Evolutionary conservation across 2,797 vertebrate species (phyloP).

Genomic region (Sebastes minor): DNA sequence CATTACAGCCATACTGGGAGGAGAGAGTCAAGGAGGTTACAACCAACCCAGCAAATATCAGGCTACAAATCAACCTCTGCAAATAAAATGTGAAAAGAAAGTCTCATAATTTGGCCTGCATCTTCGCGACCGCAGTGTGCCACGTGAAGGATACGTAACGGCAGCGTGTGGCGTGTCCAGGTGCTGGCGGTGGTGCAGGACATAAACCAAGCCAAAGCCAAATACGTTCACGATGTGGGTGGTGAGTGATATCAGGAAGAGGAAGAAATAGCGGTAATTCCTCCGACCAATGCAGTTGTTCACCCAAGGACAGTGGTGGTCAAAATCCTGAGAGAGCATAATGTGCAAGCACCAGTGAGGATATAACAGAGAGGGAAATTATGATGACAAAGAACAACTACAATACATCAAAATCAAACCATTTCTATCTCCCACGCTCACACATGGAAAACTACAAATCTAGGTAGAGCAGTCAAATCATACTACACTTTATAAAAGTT

Average conservation of each 20-base stretch:
- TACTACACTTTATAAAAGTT: conserved; percentile 4
- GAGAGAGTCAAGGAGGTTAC: conserved; percentile 58
- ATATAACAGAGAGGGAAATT: neutral
- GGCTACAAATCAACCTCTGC: neutral
- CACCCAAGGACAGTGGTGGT: conserved; percentile 99
- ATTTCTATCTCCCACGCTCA: neutral
- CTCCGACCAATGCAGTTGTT: conserved; percentile 98
- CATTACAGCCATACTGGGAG: conserved; percentile 94
- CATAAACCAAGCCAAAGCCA: conserved; percentile 92
- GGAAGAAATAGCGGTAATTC: conserved; percentile 99
- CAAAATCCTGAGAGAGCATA: conserved; percentile 89
- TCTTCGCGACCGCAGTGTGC: neutral
- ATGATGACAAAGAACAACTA: neutral
- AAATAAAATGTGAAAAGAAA: neutral
- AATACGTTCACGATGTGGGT: conserved; percentile 95
- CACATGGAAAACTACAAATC: conserved; percentile 18
- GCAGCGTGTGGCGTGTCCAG: conserved; percentile 89
- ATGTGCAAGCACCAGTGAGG: neutral
- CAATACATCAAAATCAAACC: neutral
- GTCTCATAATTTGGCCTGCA: neutral
- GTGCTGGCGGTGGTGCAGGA: conserved; percentile 90
- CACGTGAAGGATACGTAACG: conserved; percentile 94
- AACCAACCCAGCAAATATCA: neutral
- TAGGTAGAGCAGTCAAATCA: conserved; percentile 7
- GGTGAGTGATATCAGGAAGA: conserved; percentile 95